phyloP scores from a whole-genome alignment of 2,797 vertebrate genomes.

The Thripadectes ignobilis region DNA sequence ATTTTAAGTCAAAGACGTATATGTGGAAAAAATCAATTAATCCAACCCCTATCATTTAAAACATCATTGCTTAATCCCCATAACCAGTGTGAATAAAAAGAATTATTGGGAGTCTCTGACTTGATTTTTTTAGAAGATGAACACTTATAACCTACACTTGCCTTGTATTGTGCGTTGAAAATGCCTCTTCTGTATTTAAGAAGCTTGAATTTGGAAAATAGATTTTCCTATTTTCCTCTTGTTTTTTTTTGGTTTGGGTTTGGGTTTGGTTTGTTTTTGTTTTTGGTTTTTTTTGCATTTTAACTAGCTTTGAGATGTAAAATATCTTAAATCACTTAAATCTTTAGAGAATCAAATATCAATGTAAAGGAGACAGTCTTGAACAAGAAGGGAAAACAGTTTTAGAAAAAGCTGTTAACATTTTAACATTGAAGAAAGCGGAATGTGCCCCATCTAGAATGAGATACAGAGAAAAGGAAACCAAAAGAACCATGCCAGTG shows the following conservation, averaged over 20 bases:
- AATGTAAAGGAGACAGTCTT: neutral
- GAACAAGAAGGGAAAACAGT: neutral
- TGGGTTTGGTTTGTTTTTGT: too few relatives aligned
- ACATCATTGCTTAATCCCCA: neutral
- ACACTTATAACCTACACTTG: neutral
- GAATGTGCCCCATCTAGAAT: neutral
- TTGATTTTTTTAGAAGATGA: neutral
- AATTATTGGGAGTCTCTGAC: neutral
- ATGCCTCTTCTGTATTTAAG: neutral
- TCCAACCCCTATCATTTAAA: neutral
- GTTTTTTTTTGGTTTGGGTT: neutral
- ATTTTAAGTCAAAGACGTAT: neutral
- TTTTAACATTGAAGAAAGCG: neutral
- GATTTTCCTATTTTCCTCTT: neutral
- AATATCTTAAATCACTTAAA: neutral
- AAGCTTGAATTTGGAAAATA: neutral
- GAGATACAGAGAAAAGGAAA: neutral
- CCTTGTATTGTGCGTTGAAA: neutral
- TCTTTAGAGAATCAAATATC: neutral
- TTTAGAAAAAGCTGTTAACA: neutral
- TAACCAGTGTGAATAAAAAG: neutral
- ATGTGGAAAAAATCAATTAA: neutral
- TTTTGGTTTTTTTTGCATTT: neutral
- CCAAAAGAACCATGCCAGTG: neutral
- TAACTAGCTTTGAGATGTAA: neutral